Conservation (phyloP, 2,888 invertebrate genomes). For the Campaea margaritaria region DNA sequence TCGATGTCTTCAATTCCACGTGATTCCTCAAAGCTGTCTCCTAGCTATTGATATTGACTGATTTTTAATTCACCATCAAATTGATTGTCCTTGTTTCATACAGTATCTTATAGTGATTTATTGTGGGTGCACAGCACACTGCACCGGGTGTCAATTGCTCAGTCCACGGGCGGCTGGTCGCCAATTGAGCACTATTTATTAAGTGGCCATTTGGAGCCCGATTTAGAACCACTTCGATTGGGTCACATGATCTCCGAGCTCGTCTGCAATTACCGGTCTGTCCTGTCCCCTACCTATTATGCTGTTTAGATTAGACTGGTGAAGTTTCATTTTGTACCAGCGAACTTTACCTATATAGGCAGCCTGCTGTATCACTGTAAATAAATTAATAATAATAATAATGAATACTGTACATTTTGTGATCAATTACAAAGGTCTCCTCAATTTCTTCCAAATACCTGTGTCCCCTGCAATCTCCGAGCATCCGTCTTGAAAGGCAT, state of each 20-base stretch:
- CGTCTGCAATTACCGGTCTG: slow-evolving; percentile 3
- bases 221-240: slow-evolving; percentile 17
- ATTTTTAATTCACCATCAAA: too few relatives aligned
- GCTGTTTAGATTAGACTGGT: background rate
- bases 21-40: too few relatives aligned
- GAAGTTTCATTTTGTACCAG: too few relatives aligned
- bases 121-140: slow-evolving; percentile 2
- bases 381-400: too few relatives aligned
- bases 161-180: slow-evolving; percentile 5
- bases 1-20: too few relatives aligned
- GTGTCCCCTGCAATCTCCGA: too few relatives aligned
- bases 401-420: too few relatives aligned
- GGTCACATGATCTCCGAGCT: slow-evolving; percentile 23
- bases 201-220: slow-evolving; percentile 16
- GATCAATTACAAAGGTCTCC: too few relatives aligned
- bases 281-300: slow-evolving; percentile 8
- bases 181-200: slow-evolving; percentile 30
- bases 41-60: slow-evolving; percentile 1
- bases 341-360: too few relatives aligned
- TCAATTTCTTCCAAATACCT: too few relatives aligned
- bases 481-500: too few relatives aligned
- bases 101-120: slow-evolving; percentile 3
- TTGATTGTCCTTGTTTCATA: background rate
- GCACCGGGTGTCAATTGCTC: slow-evolving; percentile 25
- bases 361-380: too few relatives aligned